Base-by-base conservation (phyloP, 64 coral and sea anemone genomes). In the Montipora sp. region DNA sequence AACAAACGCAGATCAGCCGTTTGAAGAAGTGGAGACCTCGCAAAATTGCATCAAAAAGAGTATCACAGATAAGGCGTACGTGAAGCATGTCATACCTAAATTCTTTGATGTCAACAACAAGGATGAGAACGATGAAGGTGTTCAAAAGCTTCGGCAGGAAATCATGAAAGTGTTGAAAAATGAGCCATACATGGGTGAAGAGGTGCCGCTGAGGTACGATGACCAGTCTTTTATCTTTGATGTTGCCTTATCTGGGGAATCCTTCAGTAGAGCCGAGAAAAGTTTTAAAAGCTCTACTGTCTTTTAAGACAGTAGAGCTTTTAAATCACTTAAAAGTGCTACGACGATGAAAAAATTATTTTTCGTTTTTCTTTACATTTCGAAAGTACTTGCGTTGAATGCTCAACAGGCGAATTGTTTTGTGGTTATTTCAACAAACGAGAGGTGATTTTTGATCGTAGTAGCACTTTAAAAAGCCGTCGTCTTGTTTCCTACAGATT, bases 151-250 rank as follows among this genome's bases (percentile, higher is more conserved):
- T 5, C 89, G 76, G 58, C 51, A 91, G n/a, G 81, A 80, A 16
- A 87, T 95, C 36, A 80, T 65, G 27, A 75, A 95, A 24, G 57
- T 95, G 69, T 82, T 95, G 5, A 70, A 81, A 44, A 15, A 24
- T n/a, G 94, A 95, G 43, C 94, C 94, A 5, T 95, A 95, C 69
- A 95, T 95, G 89, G 94, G 94, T 18, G 89, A 95, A 63, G 75
- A 95, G 36, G 89, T 91, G 15, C 89, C 89, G 36, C 21, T 91
- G 10, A 61, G 80, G 80, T 82, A 63, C 0, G 80, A 15, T 45
- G 55, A 8, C 22, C 15, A 19, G 13, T 63, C 13, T 63, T 15
- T 14, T 63, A 3, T 16, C 60, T 14, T 63, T 63, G 0, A 63
- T 14, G 53, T 63, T 63, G 60, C 3, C 51, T 55, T 55, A 55